A percentile compares a stretch with the other conserved stretches of the same genome.
These are phyloP conservation scores for Dione juno DNA, from an alignment of 2,888 invertebrate genomes.

Conservation along the genomic window DNA sequence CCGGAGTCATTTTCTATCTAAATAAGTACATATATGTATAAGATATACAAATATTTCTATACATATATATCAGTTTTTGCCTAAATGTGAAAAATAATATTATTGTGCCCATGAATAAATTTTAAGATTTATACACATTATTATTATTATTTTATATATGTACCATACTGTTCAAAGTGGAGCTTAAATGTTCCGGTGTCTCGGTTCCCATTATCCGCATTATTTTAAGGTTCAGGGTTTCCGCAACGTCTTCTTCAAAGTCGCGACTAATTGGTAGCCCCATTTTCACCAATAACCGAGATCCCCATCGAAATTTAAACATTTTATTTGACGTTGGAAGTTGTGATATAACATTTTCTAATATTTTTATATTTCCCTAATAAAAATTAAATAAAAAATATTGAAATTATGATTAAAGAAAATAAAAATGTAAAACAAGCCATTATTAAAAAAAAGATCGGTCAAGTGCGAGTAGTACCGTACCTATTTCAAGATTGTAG, in stretches of 20 bases:
- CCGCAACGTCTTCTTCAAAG: conserved; percentile 53
- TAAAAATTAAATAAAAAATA: too few species aligned
- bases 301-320: conserved; percentile 64
- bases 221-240: conserved; percentile 55
- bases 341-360: conserved; percentile 57
- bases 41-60: not conserved
- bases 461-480: too few species aligned
- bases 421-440: too few species aligned
- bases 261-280: conserved; percentile 48
- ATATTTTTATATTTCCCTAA: conserved; percentile 63
- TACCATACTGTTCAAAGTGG: conserved; percentile 68
- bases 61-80: not conserved
- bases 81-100: not conserved
- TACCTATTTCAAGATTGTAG: too few species aligned
- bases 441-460: too few species aligned
- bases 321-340: conserved; percentile 59
- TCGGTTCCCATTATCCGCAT: conserved; percentile 59
- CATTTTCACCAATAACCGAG: conserved; percentile 61
- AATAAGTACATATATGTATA: not conserved
- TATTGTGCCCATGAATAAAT: not conserved
- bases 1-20: conserved; percentile 70
- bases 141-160: not conserved
- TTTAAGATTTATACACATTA: not conserved
- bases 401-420: too few species aligned
- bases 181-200: conserved; percentile 54